Percentiles rank a stretch among this genome's conserved stretches.
phyloP scores from a whole-genome alignment of 2,113 vertebrate genomes.

The Neogobius melanostomus region DNA sequence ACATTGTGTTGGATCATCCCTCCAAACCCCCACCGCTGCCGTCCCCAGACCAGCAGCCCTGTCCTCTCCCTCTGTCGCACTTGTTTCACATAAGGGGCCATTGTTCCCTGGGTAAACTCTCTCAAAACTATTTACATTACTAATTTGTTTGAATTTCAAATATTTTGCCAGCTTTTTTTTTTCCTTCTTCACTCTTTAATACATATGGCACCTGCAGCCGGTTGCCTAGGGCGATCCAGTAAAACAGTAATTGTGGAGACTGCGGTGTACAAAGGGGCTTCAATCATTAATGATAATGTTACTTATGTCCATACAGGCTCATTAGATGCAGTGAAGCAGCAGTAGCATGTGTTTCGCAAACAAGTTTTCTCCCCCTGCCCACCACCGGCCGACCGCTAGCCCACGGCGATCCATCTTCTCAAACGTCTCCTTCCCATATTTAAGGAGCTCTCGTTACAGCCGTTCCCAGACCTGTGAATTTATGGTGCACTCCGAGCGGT shows the following conservation, averaged over 20 bases:
- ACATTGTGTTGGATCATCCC: slow-evolving; percentile 96
- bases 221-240: slow-evolving; percentile 84
- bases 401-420: slow-evolving; percentile 84
- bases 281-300: slow-evolving; percentile 93
- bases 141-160: slow-evolving; percentile 96
- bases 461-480: slow-evolving; percentile 71
- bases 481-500: slow-evolving; percentile 68
- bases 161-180: slow-evolving; percentile 64
- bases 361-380: slow-evolving; percentile 82
- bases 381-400: slow-evolving; percentile 77
- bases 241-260: slow-evolving; percentile 90
- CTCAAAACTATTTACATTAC: slow-evolving; percentile 99
- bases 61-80: slow-evolving; percentile 83
- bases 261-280: slow-evolving; percentile 65
- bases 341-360: slow-evolving; percentile 92
- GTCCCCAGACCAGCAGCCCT: slow-evolving; percentile 80
- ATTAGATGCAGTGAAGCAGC: slow-evolving; percentile 88
- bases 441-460: slow-evolving; percentile 75
- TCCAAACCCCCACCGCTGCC: slow-evolving; percentile 78
- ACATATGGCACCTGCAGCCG: slow-evolving; percentile 49
- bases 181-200: not conserved
- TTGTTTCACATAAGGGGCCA: slow-evolving; percentile 95
- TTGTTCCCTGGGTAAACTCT: slow-evolving; percentile 99
- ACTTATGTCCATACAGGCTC: slow-evolving; percentile 88
- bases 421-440: slow-evolving; percentile 74